Evolutionary conservation across 1,140 invertebrate genomes (phyloP).

Genomic region (Heliothis virescens): DNA sequence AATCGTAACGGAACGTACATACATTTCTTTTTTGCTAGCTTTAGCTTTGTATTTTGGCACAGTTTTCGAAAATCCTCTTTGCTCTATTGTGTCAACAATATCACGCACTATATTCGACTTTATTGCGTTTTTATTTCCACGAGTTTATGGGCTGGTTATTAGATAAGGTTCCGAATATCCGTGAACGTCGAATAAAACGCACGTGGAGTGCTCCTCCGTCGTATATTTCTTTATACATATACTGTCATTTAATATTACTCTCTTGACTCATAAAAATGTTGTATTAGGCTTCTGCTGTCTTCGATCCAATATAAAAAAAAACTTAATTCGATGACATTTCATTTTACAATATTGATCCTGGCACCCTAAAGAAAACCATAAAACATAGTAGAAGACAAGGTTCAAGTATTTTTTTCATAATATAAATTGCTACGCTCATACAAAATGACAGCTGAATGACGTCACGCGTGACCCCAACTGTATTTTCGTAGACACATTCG

Average conservation of each 20-base stretch:
- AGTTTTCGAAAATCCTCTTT: conserved; percentile 23
- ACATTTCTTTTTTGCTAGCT: not conserved
- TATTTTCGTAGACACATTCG: not conserved
- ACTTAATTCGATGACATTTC: no score
- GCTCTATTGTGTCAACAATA: conserved; percentile 17
- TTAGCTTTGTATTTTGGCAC: not conserved
- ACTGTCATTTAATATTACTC: conserved; percentile 6
- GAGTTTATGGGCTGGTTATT: conserved; percentile 52
- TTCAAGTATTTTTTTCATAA: not conserved
- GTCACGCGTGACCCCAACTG: not conserved
- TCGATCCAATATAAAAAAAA: no score
- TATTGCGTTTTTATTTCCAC: conserved; percentile 56
- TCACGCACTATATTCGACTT: conserved; percentile 48
- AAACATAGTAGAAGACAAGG: not conserved
- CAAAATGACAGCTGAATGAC: conserved; percentile 2
- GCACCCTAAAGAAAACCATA: no score
- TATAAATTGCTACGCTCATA: not conserved
- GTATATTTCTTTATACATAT: not conserved
- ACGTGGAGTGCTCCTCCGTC: not conserved
- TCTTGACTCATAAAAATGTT: conserved; percentile 7
- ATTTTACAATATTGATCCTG: no score
- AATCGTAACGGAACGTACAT: no score
- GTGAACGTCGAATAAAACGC: conserved; percentile 34
- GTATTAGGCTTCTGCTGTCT: not conserved
- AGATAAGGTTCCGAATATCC: conserved; percentile 45